Base-by-base conservation (phyloP, 2,797 vertebrate genomes). In the Ara ararauna region DNA sequence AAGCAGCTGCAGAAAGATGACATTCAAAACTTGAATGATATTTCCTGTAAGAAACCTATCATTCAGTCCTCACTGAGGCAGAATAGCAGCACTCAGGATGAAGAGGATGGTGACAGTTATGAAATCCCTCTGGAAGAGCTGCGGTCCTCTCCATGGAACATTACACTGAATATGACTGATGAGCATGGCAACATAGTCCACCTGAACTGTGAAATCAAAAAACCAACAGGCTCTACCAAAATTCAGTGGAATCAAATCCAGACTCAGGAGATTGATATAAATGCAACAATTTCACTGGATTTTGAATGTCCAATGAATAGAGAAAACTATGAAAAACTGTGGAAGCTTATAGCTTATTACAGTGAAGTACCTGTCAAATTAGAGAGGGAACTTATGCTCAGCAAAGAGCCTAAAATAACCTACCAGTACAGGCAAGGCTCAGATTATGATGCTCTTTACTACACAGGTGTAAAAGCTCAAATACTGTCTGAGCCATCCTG, bases 301-400 rank as follows among this genome's bases (percentile, higher is more conserved):
- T 94, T 99, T 4, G 98, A 98, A 45, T 99, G 99, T 42, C 97
- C 98, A 1, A 98, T 99, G 88, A 98, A 98, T 20, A 97, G 99
- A 84, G 98, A 98, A 19, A 98, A 97, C 73, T 99, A 99, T 32
- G 99, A 99, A 92, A 98, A 97, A 17, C 86, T 99, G 1, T 99
- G 99, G 99, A 98, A 99, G 54, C 97, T 99, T 23, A 98, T 99
- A 19, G 99, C 99, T 2, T 99, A 99, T 82, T 99, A 99, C 92
- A 99, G 99, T 66, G 99, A 98, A 50, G 98, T 98, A 4, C 98
- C 99, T 9, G 98, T 99, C 14, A 98, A 98, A 64, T 93, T 99
- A 77, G 96, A 98, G 93, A 98, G 98, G 13, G 98, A 98, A 15
- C 3, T 77, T 13, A 75, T 97, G 92, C 94, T 98, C 40, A 97